phyloP scores from a whole-genome alignment of 2,797 vertebrate species.

The Lophius americanus region DNA sequence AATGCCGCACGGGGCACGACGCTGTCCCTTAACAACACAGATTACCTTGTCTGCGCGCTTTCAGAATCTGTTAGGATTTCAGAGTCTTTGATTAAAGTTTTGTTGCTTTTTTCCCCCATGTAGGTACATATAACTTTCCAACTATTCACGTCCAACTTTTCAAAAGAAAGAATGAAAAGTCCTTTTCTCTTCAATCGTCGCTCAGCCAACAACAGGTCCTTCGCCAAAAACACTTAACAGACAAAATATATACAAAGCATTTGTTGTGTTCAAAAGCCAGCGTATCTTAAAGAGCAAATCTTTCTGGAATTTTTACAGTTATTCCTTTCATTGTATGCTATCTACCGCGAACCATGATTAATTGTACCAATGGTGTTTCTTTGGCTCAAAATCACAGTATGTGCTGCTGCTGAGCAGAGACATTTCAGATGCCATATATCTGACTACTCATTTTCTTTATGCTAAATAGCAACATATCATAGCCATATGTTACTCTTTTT shows the following conservation, averaged over 20 bases:
- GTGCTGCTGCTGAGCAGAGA: slow-evolving; percentile 17
- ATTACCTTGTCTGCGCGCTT: slow-evolving; percentile 75
- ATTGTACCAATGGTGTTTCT: slow-evolving; percentile 31
- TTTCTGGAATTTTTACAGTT: slow-evolving; percentile 15
- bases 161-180: slow-evolving; percentile 47
- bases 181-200: slow-evolving; percentile 47
- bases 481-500: slow-evolving; percentile 20
- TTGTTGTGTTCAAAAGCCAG: slow-evolving; percentile 52
- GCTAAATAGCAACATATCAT: slow-evolving; percentile 29
- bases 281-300: slow-evolving; percentile 48
- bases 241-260: slow-evolving; percentile 48
- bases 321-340: slow-evolving; percentile 34
- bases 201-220: slow-evolving; percentile 46
- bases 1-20: slow-evolving; percentile 46
- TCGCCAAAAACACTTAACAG: slow-evolving; percentile 50
- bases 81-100: slow-evolving; percentile 75
- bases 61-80: slow-evolving; percentile 70
- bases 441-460: slow-evolving; percentile 19
- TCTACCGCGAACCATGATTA: slow-evolving; percentile 32
- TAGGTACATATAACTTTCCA: slow-evolving; percentile 66
- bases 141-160: slow-evolving; percentile 69
- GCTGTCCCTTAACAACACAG: slow-evolving; percentile 75
- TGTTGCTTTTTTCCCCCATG: slow-evolving; percentile 36
- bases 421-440: slow-evolving; percentile 33
- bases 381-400: slow-evolving; percentile 50